Percentiles rank a stretch among this genome's conserved stretches.
phyloP scores from a whole-genome alignment of 1,140 invertebrate species.

The Brachionus koreanus region DNA sequence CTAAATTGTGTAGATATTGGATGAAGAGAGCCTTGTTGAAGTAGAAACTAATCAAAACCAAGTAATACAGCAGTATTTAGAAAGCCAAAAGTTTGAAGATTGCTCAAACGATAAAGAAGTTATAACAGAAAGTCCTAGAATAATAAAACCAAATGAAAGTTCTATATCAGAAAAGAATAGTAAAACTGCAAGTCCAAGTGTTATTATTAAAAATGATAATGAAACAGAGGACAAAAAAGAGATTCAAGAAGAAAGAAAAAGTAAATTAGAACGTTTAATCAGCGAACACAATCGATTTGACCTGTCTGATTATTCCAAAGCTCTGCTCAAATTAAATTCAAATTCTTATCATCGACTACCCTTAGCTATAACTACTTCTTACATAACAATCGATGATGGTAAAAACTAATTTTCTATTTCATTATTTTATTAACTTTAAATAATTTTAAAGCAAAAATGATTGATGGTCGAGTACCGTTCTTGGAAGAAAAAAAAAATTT shows the following conservation, averaged over 20 bases:
- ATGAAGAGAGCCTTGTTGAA: background rate
- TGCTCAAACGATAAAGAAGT: background rate
- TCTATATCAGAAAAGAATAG: too few relatives aligned
- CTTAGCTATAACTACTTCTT: background rate
- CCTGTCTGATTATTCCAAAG: background rate
- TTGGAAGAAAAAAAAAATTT: background rate
- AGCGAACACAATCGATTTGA: conserved; percentile 22
- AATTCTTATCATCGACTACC: background rate
- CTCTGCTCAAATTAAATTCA: background rate
- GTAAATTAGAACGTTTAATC: background rate
- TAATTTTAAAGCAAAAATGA: background rate
- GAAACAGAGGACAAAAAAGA: background rate
- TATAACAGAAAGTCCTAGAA: background rate
- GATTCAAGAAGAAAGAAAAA: background rate
- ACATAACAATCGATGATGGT: background rate
- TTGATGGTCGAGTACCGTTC: background rate
- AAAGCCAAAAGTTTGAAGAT: background rate
- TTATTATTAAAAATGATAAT: background rate
- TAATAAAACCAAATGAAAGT: too few relatives aligned
- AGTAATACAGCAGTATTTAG: background rate
- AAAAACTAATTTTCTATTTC: background rate
- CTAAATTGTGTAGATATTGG: background rate
- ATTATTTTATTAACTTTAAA: background rate
- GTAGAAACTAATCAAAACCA: background rate
- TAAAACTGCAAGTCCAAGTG: background rate